Base-by-base conservation (phyloP, 2,113 vertebrate genomes). In the Hippocampus comes region DNA sequence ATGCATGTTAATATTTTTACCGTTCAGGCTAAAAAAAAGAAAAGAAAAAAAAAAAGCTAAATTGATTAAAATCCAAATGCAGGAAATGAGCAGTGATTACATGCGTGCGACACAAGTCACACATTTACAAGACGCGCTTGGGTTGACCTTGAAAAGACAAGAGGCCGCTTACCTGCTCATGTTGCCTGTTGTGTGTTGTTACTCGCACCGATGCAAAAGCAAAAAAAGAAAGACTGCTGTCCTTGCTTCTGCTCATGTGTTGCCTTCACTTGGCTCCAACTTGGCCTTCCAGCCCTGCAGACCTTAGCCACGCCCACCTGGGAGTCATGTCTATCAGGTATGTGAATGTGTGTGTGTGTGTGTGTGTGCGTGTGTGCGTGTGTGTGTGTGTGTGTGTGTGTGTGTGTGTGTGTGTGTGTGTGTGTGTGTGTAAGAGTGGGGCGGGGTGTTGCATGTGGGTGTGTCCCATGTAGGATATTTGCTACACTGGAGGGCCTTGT, bases 161-260 rank as follows among this genome's bases (percentile, higher is more conserved):
- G 30, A 34, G 59, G 17, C 17, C 17, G 23, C 42, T 66, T 14
- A 66, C 64, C 64, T 66, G 64, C 64, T 66, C 64, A 66, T 66
- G 64, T 66, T 66, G 23, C 43, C 42, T 18, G 64, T 48, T 23
- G 43, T 48, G 64, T 48, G 64, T 25, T 27, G 42, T 48, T 9
- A 61, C 7, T 6, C 23, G 27, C 23, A 1, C 17, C 27, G 59
- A 34, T 9, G 6, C 59, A 10, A 48, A 66, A 46, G 23, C 43
- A 25, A 48, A 48, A 27, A 66, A 1, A 48, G 64, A 48, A 46
- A 66, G 12, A 27, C 41, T 25, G 21, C 4, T 4, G 41, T 27
- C 41, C 12, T 64, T 43, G 63, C 38, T 42, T 42, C 10, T 11
- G 41, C 21, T 65, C 38, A 12, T 65, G 56, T 27, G 23, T 59